These are phyloP conservation scores for Rousettus madagascariensis DNA, from an alignment of 2,797 vertebrate genomes.

Conservation along the genomic window DNA sequence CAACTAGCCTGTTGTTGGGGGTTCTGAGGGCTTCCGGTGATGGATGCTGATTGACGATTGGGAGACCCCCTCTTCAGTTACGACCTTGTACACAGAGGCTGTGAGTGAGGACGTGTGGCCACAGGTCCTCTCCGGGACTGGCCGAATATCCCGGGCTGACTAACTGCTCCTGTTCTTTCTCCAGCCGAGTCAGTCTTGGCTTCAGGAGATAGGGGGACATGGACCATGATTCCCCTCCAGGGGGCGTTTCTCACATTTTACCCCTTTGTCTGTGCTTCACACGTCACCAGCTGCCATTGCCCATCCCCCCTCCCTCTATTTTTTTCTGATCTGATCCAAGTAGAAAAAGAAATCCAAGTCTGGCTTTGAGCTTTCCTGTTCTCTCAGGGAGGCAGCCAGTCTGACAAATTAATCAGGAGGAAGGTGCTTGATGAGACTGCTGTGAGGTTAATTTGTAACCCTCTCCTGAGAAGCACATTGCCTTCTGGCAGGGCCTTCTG, in stretches of 20 bases:
- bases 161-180: not conserved
- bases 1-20: not conserved
- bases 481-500: not conserved
- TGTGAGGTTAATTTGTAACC: constrained; percentile 27
- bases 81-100: not conserved
- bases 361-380: not conserved
- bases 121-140: not conserved
- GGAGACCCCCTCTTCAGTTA: not conserved
- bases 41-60: not conserved
- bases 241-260: not conserved
- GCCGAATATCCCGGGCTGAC: not conserved
- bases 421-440: constrained; percentile 28
- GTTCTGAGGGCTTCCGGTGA: not conserved
- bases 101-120: accelerated
- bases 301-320: too few relatives aligned
- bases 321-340: constrained; percentile 25
- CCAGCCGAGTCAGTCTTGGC: not conserved
- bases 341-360: not conserved
- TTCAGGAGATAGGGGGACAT: not conserved
- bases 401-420: constrained; percentile 27
- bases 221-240: not conserved
- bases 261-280: not conserved
- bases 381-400: not conserved
- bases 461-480: not conserved
- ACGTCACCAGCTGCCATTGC: not conserved